Evolutionary conservation across 2,113 vertebrate species (phyloP).

Genomic region (Ancistrus triradiatus): DNA sequence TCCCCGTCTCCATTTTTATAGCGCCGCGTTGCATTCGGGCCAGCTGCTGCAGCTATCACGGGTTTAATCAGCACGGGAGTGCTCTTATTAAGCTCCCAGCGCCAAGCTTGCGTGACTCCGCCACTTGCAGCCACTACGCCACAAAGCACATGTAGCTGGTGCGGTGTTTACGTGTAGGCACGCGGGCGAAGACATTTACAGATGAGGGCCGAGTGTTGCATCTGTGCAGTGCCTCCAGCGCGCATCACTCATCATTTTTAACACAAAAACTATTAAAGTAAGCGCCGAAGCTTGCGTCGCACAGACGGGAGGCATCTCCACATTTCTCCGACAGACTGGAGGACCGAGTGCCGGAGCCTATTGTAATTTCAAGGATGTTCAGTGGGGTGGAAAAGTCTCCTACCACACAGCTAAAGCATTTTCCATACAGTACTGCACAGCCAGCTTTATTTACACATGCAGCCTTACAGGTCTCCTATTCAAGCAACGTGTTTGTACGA

Average conservation of each 20-base stretch:
- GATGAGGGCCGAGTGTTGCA: constrained; percentile 31
- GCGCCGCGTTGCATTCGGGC: constrained; percentile 32
- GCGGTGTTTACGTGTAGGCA: background rate
- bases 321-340: background rate
- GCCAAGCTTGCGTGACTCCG: constrained; percentile 45
- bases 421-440: too few relatives aligned
- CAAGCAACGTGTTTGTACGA: background rate
- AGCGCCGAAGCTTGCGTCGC: constrained; percentile 7
- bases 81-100: constrained; percentile 45
- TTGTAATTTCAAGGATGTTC: background rate
- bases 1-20: constrained; percentile 34
- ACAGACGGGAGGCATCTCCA: background rate
- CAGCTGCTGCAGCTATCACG: constrained; percentile 51
- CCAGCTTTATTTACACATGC: too few relatives aligned
- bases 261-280: constrained; percentile 9
- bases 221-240: background rate
- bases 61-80: constrained; percentile 44
- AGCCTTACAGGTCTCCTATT: background rate
- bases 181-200: constrained; percentile 31
- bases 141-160: background rate
- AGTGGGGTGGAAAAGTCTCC: background rate
- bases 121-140: constrained; percentile 32
- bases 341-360: background rate
- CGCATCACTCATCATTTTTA: constrained; percentile 11
- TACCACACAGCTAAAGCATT: background rate